A percentile compares a stretch with the other conserved stretches of the same genome.
phyloP scores from a whole-genome alignment of 1,140 invertebrate genomes.

The Dendrolimus kikuchii region DNA sequence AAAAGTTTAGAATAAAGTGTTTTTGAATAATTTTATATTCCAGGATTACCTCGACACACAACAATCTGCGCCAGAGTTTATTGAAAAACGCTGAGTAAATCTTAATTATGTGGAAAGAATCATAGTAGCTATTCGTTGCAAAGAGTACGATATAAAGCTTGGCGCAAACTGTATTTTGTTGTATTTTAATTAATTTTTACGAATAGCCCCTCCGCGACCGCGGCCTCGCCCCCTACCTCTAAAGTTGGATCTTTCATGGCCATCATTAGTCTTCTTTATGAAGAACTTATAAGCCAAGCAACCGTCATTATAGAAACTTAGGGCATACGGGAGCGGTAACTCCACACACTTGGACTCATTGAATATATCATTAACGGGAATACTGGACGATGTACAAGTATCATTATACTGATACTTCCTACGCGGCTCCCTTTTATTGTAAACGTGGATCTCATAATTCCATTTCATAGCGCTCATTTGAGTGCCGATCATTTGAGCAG shows the following conservation, averaged over 20 bases:
- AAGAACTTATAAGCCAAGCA: constrained; percentile 33
- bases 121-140: no score
- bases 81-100: no score
- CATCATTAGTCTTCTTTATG: constrained; percentile 19
- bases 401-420: constrained; percentile 28
- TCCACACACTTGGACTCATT: constrained; percentile 14
- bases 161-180: not conserved
- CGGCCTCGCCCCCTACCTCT: not conserved
- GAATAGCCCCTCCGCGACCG: constrained; percentile 1
- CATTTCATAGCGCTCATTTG: constrained; percentile 34
- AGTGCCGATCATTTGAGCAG: constrained; percentile 31
- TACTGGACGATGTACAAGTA: constrained; percentile 16
- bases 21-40: no score
- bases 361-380: constrained; percentile 18
- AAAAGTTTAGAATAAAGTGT: no score
- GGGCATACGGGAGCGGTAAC: constrained; percentile 23
- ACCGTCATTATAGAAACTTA: constrained; percentile 22
- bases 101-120: no score
- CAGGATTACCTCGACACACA: no score
- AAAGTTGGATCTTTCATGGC: not conserved
- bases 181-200: not conserved
- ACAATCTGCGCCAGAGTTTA: no score
- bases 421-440: constrained; percentile 31
- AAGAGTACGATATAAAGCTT: no score
- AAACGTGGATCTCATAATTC: constrained; percentile 40